Evolutionary conservation across 2,113 vertebrate genomes (phyloP), one percentile per base, ranked within the genome.

Genomic region (Erpornis zantholeuca): DNA sequence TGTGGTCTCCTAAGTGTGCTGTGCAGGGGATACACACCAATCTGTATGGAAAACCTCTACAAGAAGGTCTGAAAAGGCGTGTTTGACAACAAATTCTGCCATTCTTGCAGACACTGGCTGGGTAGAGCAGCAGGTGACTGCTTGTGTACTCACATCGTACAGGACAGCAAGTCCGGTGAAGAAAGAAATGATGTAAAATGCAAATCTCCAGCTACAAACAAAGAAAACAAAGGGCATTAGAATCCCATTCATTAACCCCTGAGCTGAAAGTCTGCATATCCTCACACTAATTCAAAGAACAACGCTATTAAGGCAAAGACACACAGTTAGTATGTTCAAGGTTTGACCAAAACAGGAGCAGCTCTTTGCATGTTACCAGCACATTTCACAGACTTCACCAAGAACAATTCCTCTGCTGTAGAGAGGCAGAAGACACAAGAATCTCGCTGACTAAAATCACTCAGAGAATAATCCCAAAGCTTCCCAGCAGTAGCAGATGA

Each of bases 191-290:
- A 99, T 65, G 92, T 99, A 99, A 97, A 99, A 99, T 15, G 93
- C 64, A 79, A 99, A 99, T 88, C 98, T 98, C 99, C 99, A 99
- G 80, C 99, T 99, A 96, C 47, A 96, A 97, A 93, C 4, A 59
- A 90, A 66, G 56, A 88, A 86, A 84, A 91, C 12, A 75, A 27
- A 90, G n/a, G 3, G 6, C 0, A 1, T 96, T 57, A 96, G 76
- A 66, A 63, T 11, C 22, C 31, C 33, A n/a, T 19, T 25, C 10
- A 21, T 27, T 5, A n/a, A 40, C 11, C 35, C n/a, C 13, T 20
- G 33, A 56, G 35, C 12, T 84, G 36, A 56, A 86, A 6, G 8
- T 63, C 66, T 35, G 16, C 20, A 7, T 20, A 35, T 33, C 35
- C 21, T n/a, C 54, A 40, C 47, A 17, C 12, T 35, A 25, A 13